Evolutionary conservation across 2,797 vertebrate species (phyloP).

Genomic region (Pitangus sulphuratus): DNA sequence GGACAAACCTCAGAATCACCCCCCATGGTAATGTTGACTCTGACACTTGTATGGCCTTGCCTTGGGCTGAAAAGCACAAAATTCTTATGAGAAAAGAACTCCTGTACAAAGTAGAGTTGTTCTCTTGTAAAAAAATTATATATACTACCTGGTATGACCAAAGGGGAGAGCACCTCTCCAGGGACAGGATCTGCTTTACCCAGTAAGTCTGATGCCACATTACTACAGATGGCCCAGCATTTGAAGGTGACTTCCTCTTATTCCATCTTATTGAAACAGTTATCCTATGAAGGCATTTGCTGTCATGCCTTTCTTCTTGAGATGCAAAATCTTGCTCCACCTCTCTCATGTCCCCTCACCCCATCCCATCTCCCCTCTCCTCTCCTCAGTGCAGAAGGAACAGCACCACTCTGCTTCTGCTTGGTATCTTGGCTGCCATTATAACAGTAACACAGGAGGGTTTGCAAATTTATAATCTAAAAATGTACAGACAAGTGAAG

Average conservation of each 20-base stretch:
- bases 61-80: background rate
- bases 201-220: background rate
- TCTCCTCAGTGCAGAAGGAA: background rate
- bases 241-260: background rate
- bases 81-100: background rate
- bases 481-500: background rate
- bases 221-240: background rate
- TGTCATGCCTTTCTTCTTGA: background rate
- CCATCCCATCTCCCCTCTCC: background rate
- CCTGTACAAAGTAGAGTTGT: background rate
- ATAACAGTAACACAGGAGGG: background rate
- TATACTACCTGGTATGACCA: background rate
- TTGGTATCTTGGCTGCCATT: background rate
- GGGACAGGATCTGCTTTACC: background rate
- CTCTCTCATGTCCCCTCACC: background rate
- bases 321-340: background rate
- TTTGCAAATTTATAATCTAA: background rate
- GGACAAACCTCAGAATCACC: too few species aligned
- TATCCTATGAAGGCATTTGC: background rate
- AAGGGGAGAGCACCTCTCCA: background rate
- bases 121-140: background rate
- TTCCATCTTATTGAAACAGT: background rate
- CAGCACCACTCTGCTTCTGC: background rate
- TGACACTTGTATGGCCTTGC: accelerated
- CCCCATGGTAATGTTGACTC: accelerated